Evolutionary conservation across 1,140 invertebrate genomes (phyloP), one percentile per base, ranked within the genome.

Genomic region (Drosophila varians): DNA sequence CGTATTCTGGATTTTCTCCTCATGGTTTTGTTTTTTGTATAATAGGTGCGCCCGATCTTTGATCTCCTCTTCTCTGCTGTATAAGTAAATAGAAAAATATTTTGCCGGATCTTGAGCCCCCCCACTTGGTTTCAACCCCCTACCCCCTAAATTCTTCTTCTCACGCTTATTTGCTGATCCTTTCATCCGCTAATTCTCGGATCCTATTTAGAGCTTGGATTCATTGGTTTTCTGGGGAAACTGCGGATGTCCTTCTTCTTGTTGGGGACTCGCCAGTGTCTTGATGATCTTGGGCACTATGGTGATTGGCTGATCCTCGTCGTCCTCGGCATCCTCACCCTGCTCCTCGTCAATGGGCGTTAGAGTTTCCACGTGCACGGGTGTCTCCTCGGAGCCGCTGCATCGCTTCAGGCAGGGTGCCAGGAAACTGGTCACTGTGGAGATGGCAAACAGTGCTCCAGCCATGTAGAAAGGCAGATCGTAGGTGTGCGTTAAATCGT

Each of bases 391-490:
- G 11, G 91, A 64, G 12, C 88, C 69, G 9, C 88, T 68, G 84
- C 91, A 94, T 68, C 94, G 93, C 90, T 95, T 95, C 90, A 96
- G 93, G 54, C 93, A 92, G 3, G 96, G 96, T 34, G 97, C 95
- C 62, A 96, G 93, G 78, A 98, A 97, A 75, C 96, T 96, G 8
- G 96, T 96, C 1, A 96, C 76, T 0, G 97, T 96, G 11, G 97
- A 95, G 3, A 98, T 91, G 4, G 96, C 93, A 91, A 99, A 97
- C 91, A 99, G 94, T 0, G 93, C 94, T 26, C 96, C 97, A 28
- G 98, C 98, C 92, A 98, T 95, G 89, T 94, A 98, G 91, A 99
- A 99, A 14, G 98, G 96, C 14, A 97, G 93, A 77, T 95, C 94
- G 86, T 98, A 99, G 66, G 94, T 95, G 57, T 95, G 91, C 0